Evolutionary conservation across 2,113 vertebrate genomes (phyloP).

Genomic region (Tenebrosternarchus preto): DNA sequence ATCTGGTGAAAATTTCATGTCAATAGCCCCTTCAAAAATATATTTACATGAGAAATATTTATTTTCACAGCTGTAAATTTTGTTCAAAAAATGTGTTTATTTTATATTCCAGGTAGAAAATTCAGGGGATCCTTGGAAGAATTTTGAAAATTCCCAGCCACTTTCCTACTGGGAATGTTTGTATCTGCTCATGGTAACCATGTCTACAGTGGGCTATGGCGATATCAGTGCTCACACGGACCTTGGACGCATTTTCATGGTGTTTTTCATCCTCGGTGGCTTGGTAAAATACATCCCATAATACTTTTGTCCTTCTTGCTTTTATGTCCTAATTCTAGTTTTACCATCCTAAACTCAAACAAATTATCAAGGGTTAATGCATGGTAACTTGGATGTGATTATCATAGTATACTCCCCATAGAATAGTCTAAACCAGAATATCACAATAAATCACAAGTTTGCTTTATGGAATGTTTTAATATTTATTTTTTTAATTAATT

Average conservation of each 20-base stretch:
- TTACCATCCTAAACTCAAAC: too few relatives aligned
- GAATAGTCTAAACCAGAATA: too few relatives aligned
- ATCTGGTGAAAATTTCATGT: too few relatives aligned
- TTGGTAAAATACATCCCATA: slow-evolving; percentile 83
- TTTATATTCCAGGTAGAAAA: slow-evolving; percentile 90
- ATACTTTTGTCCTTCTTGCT: slow-evolving; percentile 38
- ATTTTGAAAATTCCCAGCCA: slow-evolving; percentile 94
- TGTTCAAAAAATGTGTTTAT: slow-evolving; percentile 4
- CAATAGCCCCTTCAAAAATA: too few relatives aligned
- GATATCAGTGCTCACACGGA: slow-evolving; percentile 99
- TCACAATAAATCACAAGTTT: too few relatives aligned
- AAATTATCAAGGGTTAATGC: too few relatives aligned
- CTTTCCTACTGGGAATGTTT: slow-evolving; percentile 99
- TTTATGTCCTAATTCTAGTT: neutral
- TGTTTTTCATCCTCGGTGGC: slow-evolving; percentile 99
- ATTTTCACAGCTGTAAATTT: too few relatives aligned
- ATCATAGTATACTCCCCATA: too few relatives aligned
- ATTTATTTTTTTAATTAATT: too few relatives aligned
- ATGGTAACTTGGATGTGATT: too few relatives aligned
- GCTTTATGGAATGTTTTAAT: too few relatives aligned
- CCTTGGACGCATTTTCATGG: slow-evolving; percentile 98
- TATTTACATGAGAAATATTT: too few relatives aligned
- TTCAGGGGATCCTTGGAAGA: slow-evolving; percentile 99
- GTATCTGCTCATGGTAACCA: slow-evolving; percentile 98
- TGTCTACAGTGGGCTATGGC: slow-evolving; percentile 99